These are phyloP conservation scores for Penaeus indicus DNA, from an alignment of 1,140 invertebrate genomes.

Conservation along the genomic window DNA sequence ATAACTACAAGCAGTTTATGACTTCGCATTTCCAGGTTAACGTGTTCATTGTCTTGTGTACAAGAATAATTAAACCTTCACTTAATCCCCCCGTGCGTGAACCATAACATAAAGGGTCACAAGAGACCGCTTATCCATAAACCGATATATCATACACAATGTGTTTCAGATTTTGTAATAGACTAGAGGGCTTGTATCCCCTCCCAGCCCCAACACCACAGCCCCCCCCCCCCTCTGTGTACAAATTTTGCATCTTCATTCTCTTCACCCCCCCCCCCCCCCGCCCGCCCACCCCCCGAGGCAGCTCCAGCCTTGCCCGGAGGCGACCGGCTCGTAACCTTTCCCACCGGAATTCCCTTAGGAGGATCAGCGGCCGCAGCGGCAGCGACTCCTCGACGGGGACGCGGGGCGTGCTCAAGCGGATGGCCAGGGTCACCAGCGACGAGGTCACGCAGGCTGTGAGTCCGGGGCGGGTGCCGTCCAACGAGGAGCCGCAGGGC, in stretches of 20 bases:
- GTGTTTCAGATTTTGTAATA: no score
- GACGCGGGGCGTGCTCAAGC: slow-evolving; percentile 67
- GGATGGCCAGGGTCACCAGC: slow-evolving; percentile 80
- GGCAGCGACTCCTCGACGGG: slow-evolving; percentile 57
- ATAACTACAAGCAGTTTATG: no score
- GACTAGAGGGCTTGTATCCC: background rate
- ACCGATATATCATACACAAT: no score
- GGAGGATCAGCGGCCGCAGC: slow-evolving; percentile 63
- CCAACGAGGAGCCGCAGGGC: slow-evolving; percentile 71
- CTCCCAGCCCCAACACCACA: background rate
- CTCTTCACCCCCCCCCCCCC: background rate
- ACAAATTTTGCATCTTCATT: background rate
- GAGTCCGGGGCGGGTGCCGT: slow-evolving; percentile 48
- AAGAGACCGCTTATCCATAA: no score
- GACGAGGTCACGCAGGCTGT: slow-evolving; percentile 75
- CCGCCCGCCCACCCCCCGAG: background rate
- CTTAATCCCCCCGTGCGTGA: no score
- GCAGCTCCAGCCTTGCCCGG: background rate
- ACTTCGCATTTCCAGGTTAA: no score
- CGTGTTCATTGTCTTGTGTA: no score
- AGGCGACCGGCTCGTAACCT: background rate
- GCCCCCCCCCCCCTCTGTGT: slow-evolving; percentile 11
- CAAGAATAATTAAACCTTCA: no score
- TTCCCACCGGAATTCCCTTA: background rate
- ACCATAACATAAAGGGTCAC: no score